Base-by-base conservation (phyloP, 2,888 invertebrate genomes). In the Ametastegia equiseti region DNA sequence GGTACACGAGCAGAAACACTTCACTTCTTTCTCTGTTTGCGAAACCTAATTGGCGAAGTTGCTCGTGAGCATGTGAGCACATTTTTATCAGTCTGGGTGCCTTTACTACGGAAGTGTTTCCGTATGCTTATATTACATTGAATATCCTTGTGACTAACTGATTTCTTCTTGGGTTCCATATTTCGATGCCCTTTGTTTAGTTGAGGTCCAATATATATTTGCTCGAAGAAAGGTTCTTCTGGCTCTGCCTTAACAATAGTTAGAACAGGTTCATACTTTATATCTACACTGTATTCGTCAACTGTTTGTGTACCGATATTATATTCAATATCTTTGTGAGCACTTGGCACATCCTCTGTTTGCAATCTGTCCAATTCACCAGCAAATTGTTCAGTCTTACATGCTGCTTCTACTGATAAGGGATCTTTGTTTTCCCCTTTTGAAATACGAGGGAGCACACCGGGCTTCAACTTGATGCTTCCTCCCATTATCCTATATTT, bases 401-500 rank as follows among this genome's bases (percentile, higher is more conserved):
- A 69, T 4, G 42, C 11, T 69, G n/a, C 27, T 42, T 69, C 69
- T 13, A 69, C 23, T 15, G 42, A 39, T 7, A 42, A 42, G 6
- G 39, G 39, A 69, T 69, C 42, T 45, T 57, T 57, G 19, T 57
- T 19, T 19, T 19, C 57, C 1, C 9, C 19, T 9, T 39, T 42
- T 36, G 39, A 39, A 42, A 69, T 45, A 27, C 69, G 42, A 42
- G 69, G 69, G 11, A 69, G 42, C 19, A 69, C 69, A 11, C 69
- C 69, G 11, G 42, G 39, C 33, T 69, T 69, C 42, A 69, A 27
- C 42, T 69, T 69, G 23, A 69, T 69, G 42, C 42, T 42, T 1
- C 39, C 42, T 15, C 69, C 69, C 69, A 69, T 69, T 36, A 69
- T 69, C 42, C 42, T 69, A 69, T 69, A 69, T 42, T 39, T 69